Evolutionary conservation across 2,888 invertebrate species (phyloP), one percentile per base, ranked within the genome.

Genomic region (Cylindroiulus punctatus): DNA sequence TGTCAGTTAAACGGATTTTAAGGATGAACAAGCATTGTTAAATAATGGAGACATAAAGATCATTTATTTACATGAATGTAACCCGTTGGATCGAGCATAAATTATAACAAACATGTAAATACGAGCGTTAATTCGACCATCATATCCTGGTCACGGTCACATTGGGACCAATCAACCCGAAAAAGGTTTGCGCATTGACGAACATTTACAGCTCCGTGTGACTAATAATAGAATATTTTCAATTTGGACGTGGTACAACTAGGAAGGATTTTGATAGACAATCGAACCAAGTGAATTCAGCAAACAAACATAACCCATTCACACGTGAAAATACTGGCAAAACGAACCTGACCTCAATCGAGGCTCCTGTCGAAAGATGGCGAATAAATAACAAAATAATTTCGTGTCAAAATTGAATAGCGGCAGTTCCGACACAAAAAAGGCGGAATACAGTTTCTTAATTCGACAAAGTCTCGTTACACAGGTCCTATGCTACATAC

Each of bases 131-230:
- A 76, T 76, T 76, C 30, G 30, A 76, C n/a, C n/a, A n/a, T 26
- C 76, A 76, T 76, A 76, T 76, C 76, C 76, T 76, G 76, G 76
- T 76, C 76, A 76, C 76, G 76, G 76, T 32, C 76, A 30, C 76
- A 76, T 76, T 76, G 76, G 76, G 76, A 76, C 76, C 14, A 76
- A 76, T 76, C 76, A 76, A 76, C 76, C 76, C 76, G 32, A 76
- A 76, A 76, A 76, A 26, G 19, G 30, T 30, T 76, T 4, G 76
- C 10, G 17, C 14, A 1, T 65, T 76, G 76, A 17, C 76, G 76
- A 76, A 17, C 76, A 76, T 76, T 76, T 76, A 30, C 76, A 76
- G 17, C 76, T 76, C 30, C 76, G 76, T 76, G 30, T 76, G 26
- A 76, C 76, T 76, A 76, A 76, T 76, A 30, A 76, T 76, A 30